Evolutionary conservation across 2,888 invertebrate genomes (phyloP).

Genomic region (Dioctria linearis): DNA sequence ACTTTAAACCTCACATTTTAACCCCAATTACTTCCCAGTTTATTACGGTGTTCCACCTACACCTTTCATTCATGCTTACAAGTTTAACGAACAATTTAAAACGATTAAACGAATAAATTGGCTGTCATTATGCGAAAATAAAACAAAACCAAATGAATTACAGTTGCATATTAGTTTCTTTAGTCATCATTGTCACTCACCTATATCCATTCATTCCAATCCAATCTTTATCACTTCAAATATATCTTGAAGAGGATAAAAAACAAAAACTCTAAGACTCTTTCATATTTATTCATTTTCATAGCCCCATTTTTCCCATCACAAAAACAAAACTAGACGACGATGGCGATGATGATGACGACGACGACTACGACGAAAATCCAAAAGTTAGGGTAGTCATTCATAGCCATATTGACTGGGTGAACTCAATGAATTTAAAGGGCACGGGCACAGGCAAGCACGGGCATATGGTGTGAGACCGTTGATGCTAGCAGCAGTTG

Average conservation of each 20-base stretch:
- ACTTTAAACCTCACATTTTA: no score
- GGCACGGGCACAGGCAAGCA: neutral
- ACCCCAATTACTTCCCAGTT: neutral
- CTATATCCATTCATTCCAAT: neutral
- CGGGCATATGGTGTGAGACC: neutral
- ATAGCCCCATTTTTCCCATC: neutral
- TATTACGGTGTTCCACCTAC: neutral
- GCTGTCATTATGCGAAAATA: neutral
- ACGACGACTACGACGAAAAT: neutral
- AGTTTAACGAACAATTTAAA: neutral
- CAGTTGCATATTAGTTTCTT: neutral
- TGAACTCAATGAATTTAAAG: neutral
- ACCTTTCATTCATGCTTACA: neutral
- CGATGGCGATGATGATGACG: neutral
- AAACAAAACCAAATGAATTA: neutral
- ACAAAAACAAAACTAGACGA: constrained; percentile 35
- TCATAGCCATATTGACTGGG: constrained; percentile 9
- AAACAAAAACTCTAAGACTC: neutral
- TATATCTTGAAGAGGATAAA: neutral
- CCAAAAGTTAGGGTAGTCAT: constrained; percentile 8
- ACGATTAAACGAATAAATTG: constrained; percentile 28
- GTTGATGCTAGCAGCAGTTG: neutral
- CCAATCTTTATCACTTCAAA: constrained; percentile 10
- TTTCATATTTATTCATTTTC: constrained; percentile 14
- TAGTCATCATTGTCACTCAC: neutral